Conservation (phyloP, 2,113 vertebrate genomes). For the Prionailurus bengalensis region DNA sequence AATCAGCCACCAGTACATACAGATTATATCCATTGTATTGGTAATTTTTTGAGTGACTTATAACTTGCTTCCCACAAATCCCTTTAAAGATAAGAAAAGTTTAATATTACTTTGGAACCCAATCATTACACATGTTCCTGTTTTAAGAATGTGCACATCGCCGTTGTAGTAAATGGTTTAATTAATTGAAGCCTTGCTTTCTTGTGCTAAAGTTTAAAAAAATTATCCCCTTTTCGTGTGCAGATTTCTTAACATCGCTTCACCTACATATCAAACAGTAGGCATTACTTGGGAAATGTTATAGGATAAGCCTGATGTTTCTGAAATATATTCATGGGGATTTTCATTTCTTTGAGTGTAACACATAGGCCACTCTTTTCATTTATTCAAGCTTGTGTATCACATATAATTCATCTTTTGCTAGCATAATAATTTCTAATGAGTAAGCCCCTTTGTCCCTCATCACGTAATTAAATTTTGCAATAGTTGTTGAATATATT, state of each 20-base stretch:
- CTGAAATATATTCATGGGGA: background rate
- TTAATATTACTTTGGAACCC: background rate
- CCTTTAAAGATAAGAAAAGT: background rate
- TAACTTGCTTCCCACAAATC: background rate
- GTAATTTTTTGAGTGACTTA: background rate
- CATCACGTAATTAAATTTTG: conserved; percentile 44
- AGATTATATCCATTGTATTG: background rate
- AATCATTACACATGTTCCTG: background rate
- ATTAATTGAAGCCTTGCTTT: background rate
- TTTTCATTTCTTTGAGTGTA: background rate
- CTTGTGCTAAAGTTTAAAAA: background rate
- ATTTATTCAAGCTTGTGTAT: conserved; percentile 3
- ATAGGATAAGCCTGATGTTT: background rate
- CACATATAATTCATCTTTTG: conserved; percentile 37
- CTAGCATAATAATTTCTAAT: conserved; percentile 22
- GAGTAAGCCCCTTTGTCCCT: background rate
- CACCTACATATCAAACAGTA: background rate
- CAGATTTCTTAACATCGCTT: background rate
- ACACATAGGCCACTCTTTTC: background rate
- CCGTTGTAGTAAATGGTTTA: background rate
- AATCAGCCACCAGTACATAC: background rate
- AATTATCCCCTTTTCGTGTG: background rate
- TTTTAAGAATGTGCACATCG: background rate
- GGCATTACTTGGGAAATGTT: background rate
- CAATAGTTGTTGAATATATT: background rate